Conservation (phyloP, 2,888 invertebrate species). For the Drosophila recens region DNA sequence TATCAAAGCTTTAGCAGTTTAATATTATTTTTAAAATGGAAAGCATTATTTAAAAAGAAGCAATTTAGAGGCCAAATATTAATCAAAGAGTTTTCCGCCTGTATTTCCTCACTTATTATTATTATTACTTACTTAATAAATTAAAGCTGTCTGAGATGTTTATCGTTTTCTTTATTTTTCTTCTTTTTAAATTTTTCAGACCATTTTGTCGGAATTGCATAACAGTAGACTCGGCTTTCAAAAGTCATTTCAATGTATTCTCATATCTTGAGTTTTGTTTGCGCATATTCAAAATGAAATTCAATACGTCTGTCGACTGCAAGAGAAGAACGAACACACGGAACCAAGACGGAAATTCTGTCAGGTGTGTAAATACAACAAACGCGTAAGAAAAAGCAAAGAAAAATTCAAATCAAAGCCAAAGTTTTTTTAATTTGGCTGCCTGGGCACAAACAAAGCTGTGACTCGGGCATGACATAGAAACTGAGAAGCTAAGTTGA, state of each 20-base stretch:
- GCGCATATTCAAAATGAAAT: conserved; percentile 20
- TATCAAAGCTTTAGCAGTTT: no score
- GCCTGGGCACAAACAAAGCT: conserved; percentile 49
- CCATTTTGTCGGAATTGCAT: conserved; percentile 14
- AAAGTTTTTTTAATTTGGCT: conserved; percentile 53
- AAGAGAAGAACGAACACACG: conserved; percentile 44
- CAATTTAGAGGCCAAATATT: background rate
- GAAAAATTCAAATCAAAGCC: conserved; percentile 35
- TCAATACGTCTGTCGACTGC: conserved; percentile 21
- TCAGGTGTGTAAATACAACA: conserved; percentile 39
- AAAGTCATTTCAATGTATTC: conserved; percentile 3
- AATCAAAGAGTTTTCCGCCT: background rate
- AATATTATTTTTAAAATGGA: no score
- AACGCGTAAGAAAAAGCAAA: conserved; percentile 3
- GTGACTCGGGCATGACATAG: conserved; percentile 16
- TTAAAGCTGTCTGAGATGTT: background rate
- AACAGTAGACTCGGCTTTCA: conserved; percentile 27
- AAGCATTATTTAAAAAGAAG: no score
- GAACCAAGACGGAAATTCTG: conserved; percentile 42
- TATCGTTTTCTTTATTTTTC: background rate
- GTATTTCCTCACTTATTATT: no score
- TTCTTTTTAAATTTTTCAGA: conserved; percentile 16
- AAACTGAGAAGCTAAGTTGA: conserved; percentile 11
- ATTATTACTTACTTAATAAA: background rate
- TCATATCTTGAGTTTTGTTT: conserved; percentile 13